Evolutionary conservation across 2,888 invertebrate species (phyloP), one percentile per base, ranked within the genome.

Genomic region (Amphimallon solstitiale): DNA sequence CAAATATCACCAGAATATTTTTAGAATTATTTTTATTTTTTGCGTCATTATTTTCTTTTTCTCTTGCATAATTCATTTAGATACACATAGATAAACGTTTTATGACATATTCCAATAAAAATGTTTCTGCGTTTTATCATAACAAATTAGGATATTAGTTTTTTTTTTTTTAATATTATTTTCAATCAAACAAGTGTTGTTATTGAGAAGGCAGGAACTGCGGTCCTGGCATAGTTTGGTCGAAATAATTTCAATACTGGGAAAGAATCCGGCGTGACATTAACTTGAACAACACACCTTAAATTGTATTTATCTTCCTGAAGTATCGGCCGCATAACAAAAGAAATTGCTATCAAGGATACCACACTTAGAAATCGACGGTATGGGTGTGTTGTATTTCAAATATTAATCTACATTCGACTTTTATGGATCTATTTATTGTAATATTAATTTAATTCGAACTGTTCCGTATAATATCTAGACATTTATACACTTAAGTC

Each of bases 281-380:
- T 54, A 38, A 40, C 14, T 12, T 40, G 21, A 12, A 38, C 21
- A 54, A 40, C 54, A 40, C 54, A 38, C 54, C 56, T 56, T 56
- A 40, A 56, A 52, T 46, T 46, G 40, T 54, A 54, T 51, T 51
- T 51, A 51, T 51, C 51, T 56, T 56, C 23, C 56, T 7, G 51
- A 51, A 51, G 14, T 40, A 56, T 56, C 56, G 56, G 5, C 56
- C 23, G 14, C 12, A 40, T 38, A 21, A 56, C 56, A 56, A 56
- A 56, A 56, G 56, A 56, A 56, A 56, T 56, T 56, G 56, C 56
- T 40, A 56, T 56, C 56, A 56, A 56, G 56, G 56, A 56, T 40
- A 56, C 5, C 29, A 29, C 2, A 19, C 38, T 19, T 23, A 56
- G 56, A 56, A 56, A 56, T n/a, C 37, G 35, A 34, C 37, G 37